Evolutionary conservation across 1,140 invertebrate genomes (phyloP).

Genomic region (Papilio dardanus): DNA sequence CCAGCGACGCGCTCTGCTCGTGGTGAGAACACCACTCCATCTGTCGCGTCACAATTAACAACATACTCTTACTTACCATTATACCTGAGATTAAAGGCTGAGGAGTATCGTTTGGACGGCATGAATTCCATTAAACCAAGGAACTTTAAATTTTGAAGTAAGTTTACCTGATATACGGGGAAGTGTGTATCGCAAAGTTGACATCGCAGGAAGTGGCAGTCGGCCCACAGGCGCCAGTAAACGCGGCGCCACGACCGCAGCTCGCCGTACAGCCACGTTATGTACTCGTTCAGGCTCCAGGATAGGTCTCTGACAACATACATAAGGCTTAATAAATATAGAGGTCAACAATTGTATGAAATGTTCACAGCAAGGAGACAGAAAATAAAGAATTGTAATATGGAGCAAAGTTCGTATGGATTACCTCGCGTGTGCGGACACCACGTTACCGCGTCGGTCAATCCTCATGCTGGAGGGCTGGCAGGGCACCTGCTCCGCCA

Average conservation of each 20-base stretch:
- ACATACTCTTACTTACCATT: too few species aligned
- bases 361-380: too few species aligned
- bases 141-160: too few species aligned
- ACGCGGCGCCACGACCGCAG: conserved; percentile 94
- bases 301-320: conserved; percentile 84
- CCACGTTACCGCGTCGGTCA: conserved; percentile 86
- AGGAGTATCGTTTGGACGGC: too few species aligned
- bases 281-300: conserved; percentile 93
- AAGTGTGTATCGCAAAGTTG: conserved; percentile 89
- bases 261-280: conserved; percentile 88
- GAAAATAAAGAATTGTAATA: neutral
- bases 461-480: conserved; percentile 86
- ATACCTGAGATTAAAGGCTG: too few species aligned
- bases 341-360: too few species aligned
- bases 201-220: conserved; percentile 92
- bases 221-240: conserved; percentile 96
- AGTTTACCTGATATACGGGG: conserved; percentile 85
- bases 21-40: conserved; percentile 92
- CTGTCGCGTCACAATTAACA: conserved; percentile 45
- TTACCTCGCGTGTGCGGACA: conserved; percentile 86
- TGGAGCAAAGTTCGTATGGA: neutral
- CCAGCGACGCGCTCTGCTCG: conserved; percentile 87
- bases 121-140: too few species aligned
- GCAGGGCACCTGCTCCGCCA: conserved; percentile 87
- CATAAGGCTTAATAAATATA: neutral